Percentiles rank a stretch among this genome's conserved stretches.
Conservation (phyloP, 2,888 invertebrate genomes). For the Drosophila picticornis region DNA sequence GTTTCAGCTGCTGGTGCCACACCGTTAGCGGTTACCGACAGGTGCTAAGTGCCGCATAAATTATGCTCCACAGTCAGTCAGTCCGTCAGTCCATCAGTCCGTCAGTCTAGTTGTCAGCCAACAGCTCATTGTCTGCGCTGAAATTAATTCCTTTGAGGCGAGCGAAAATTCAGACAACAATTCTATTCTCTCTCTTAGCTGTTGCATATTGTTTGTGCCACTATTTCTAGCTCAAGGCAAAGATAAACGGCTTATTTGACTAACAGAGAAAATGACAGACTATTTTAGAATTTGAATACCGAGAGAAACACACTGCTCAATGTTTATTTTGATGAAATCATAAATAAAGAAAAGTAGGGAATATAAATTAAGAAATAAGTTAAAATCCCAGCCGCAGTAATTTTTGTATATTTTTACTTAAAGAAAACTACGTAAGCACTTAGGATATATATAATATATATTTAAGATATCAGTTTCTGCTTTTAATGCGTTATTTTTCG, state of each 20-base stretch:
- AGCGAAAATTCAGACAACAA: constrained; percentile 41
- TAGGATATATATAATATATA: neutral
- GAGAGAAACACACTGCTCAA: too few relatives aligned
- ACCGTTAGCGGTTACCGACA: constrained; percentile 41
- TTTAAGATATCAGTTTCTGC: neutral
- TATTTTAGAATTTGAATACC: neutral
- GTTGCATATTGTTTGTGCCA: constrained; percentile 16
- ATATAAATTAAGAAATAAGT: neutral
- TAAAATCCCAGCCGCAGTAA: neutral
- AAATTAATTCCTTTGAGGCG: constrained; percentile 51
- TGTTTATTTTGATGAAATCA: neutral
- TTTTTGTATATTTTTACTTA: neutral
- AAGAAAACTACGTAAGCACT: neutral
- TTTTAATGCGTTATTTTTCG: neutral
- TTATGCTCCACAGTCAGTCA: constrained; percentile 38
- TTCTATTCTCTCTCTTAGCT: constrained; percentile 23
- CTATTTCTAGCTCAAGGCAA: constrained; percentile 16
- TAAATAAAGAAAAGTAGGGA: neutral
- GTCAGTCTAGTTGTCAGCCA: constrained; percentile 38
- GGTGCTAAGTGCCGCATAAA: constrained; percentile 58
- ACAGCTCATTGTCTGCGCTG: constrained; percentile 49
- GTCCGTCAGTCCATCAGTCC: constrained; percentile 1
- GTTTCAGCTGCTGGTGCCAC: neutral
- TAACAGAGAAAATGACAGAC: neutral
- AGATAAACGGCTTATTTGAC: constrained; percentile 1